Evolutionary conservation across 2,113 vertebrate genomes (phyloP), one percentile per base, ranked within the genome.

Genomic region (Clupea harengus): DNA sequence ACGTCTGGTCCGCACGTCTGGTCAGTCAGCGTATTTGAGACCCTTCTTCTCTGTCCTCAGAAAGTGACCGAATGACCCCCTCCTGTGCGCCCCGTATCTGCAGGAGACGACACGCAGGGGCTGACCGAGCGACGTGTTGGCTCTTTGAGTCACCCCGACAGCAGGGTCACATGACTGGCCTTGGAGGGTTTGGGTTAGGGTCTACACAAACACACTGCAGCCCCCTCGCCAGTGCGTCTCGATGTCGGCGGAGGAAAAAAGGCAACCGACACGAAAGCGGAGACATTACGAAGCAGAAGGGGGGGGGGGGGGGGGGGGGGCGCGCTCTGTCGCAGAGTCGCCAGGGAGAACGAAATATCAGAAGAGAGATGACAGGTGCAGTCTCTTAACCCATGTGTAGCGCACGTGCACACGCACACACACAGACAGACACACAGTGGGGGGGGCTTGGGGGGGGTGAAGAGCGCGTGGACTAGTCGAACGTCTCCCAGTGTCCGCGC

Each of bases 401-500:
- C 64, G 3, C n/a, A 9, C n/a, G 9, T 60, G 39, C 39, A 39
- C 64, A 64, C 9, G 9, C 28, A 28, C 20, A 32, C 28, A 18
- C 25, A 83, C 52, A 44, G 1, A 54, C 17, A 18, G 2, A 18
- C 20, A 20, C 22, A n/a, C 20, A 57, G 2, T 18, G 5, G 25
- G 49, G 45, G 28, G 57, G 52, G 47, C 1, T 39, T 39, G 28
- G 28, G 25, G 13, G 32, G 28, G 9, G 22, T 17, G 52, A 15
- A 46, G 47, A 2, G 45, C 49, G 32, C 52, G 75, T 52, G 83
- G 67, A 82, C 92, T 86, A 96, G 92, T 99, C 98, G 85, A 99
- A 99, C 8, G 97, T 99, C 91, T 99, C 98, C 98, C 98, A 99
- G 82, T 92, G 96, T 89, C 94, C 96, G 83, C 97, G 93, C 83